Evolutionary conservation across 2,113 vertebrate species (phyloP).

Genomic region (Phasianus colchicus): DNA sequence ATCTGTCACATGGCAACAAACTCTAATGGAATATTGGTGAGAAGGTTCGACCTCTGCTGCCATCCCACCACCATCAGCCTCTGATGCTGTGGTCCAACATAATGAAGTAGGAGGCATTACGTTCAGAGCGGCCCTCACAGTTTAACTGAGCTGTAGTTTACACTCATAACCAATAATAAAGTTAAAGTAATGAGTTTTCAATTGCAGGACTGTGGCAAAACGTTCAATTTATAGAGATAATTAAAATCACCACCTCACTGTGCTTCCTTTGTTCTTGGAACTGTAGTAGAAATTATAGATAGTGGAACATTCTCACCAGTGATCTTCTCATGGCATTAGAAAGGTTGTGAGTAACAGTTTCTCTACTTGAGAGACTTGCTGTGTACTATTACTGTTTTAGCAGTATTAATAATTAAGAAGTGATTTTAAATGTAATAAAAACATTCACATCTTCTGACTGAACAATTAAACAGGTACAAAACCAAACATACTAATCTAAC

Average conservation of each 20-base stretch:
- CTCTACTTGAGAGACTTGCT: constrained; percentile 16
- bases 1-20: neutral
- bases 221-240: constrained; percentile 75
- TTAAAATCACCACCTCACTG: constrained; percentile 69
- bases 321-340: neutral
- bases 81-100: neutral
- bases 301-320: neutral
- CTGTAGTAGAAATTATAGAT: constrained; percentile 4
- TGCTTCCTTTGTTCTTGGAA: constrained; percentile 67
- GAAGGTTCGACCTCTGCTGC: neutral
- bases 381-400: constrained; percentile 39
- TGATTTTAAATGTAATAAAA: constrained; percentile 40
- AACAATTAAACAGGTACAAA: constrained; percentile 60
- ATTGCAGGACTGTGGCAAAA: constrained; percentile 61
- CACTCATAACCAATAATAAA: constrained; percentile 74
- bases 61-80: neutral
- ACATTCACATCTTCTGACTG: constrained; percentile 12
- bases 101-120: neutral
- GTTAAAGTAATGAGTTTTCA: constrained; percentile 76
- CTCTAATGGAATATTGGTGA: neutral
- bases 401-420: constrained; percentile 27
- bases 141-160: constrained; percentile 74
- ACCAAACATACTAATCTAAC: constrained; percentile 48
- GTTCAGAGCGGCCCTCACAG: neutral
- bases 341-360: neutral